Evolutionary conservation across 2,113 vertebrate genomes (phyloP).

Genomic region (Coturnix japonica): DNA sequence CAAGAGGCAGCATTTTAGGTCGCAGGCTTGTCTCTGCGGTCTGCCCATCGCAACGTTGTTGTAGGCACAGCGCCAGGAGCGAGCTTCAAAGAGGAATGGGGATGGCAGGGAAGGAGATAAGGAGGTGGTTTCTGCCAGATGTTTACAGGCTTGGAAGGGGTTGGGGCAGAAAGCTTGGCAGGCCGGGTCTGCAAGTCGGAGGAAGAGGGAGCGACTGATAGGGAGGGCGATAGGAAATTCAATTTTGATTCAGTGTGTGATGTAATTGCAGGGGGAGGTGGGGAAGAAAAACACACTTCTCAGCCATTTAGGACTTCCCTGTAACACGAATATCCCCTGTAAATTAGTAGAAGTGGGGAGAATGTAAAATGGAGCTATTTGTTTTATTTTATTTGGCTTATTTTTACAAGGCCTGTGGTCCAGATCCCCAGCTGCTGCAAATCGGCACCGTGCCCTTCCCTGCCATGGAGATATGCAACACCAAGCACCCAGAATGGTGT

Average conservation of each 20-base stretch:
- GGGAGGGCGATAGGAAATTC: constrained; percentile 17
- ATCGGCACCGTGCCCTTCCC: neutral
- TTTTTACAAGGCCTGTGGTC: neutral
- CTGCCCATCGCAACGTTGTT: fast-evolving
- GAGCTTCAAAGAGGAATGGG: neutral
- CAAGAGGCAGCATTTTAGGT: neutral
- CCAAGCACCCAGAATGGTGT: fast-evolving
- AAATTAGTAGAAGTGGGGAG: neutral
- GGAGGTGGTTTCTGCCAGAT: neutral
- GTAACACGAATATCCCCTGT: neutral
- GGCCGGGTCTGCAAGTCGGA: neutral
- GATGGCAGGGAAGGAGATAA: constrained; percentile 15
- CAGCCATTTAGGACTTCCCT: neutral
- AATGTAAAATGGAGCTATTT: neutral
- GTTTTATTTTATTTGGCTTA: constrained; percentile 13
- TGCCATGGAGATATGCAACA: fast-evolving
- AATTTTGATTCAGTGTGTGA: neutral
- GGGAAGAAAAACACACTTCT: neutral
- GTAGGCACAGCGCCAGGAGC: neutral
- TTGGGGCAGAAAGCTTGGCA: neutral
- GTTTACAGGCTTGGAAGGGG: neutral
- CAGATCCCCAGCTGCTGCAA: neutral
- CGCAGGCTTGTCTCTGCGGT: neutral
- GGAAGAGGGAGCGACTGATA: constrained; percentile 5
- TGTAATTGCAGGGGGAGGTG: neutral